Percentiles rank a stretch among this genome's conserved stretches.
phyloP scores from a whole-genome alignment of 2,888 invertebrate genomes.

The Thymelicus sylvestris region DNA sequence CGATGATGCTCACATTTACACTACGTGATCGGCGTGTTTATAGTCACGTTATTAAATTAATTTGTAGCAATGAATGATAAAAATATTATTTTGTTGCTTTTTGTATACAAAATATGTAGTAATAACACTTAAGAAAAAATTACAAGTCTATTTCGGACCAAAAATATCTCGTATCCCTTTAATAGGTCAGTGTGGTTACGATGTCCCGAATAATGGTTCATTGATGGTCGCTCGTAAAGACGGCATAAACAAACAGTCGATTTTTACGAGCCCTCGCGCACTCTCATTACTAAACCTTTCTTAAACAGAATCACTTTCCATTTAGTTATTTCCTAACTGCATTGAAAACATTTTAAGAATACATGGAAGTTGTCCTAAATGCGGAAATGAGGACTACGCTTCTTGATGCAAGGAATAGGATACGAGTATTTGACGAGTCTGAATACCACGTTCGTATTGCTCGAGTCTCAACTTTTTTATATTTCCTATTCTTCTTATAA shows the following conservation, averaged over 20 bases:
- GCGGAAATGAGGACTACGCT: too few species aligned
- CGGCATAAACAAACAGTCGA: constrained; percentile 40
- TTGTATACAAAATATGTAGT: too few species aligned
- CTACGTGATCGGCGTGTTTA: too few species aligned
- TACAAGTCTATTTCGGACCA: background rate
- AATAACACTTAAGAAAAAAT: background rate
- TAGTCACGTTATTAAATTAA: too few species aligned
- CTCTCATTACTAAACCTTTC: constrained; percentile 15
- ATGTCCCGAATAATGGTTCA: constrained; percentile 41
- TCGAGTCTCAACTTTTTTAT: too few species aligned
- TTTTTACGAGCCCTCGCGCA: constrained; percentile 26
- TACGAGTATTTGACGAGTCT: too few species aligned
- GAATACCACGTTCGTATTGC: too few species aligned
- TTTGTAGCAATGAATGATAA: too few species aligned
- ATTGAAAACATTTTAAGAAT: background rate
- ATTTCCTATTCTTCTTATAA: too few species aligned
- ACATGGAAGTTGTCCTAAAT: background rate
- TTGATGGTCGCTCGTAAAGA: constrained; percentile 43
- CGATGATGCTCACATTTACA: too few species aligned
- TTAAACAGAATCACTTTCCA: constrained; percentile 14
- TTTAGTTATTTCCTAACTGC: constrained; percentile 11
- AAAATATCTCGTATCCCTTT: constrained; percentile 15
- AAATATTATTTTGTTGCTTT: too few species aligned
- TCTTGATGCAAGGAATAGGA: too few species aligned
- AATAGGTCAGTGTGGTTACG: constrained; percentile 39